Base-by-base conservation (phyloP, 2,888 invertebrate species). In the Campoletis raptor region DNA sequence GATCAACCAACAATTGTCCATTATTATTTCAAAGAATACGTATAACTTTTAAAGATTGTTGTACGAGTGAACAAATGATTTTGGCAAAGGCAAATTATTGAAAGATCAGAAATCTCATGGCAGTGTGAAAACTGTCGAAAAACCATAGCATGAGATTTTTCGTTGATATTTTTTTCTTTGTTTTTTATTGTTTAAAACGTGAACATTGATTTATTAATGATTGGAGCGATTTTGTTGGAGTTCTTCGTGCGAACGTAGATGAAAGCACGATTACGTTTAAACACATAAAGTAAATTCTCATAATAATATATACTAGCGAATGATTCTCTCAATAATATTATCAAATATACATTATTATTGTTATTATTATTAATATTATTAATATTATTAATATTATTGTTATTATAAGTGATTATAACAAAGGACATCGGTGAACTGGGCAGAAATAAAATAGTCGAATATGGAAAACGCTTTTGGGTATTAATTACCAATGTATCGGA, bases 391-490 rank as follows among this genome's bases (percentile, higher is more conserved):
- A 52, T 78, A 42, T 61, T 42, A 40, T 67, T 78, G 37, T 37
- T 64, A 79, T 84, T 77, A 70, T 67, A 21, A 52, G 15, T 72
- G 42, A 61, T 36, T 64, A 69, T 69, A 57, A 70, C 81, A 84
- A 81, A 73, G 73, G 72, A 79, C 61, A 69, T 37, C 42, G 74
- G 77, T 66, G 52, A 79, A 79, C 66, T 30, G 76, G 54, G 37
- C 66, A 69, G 73, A 69, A 69, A 78, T 69, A 81, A 86, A 73
- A 74, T 81, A 12, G 12, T 54, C n/a, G 42, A 64, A 81, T 81
- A 77, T 78, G 69, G 54, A 54, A 64, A 86, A 81, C 73, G 72
- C 80, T 78, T 78, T 81, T 79, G 54, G 76, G 74, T 85, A 85
- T 82, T 87, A 87, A 87, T 87, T 87, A 82, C 82, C 79, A 15